Base-by-base conservation (phyloP, 2,797 vertebrate species). In the Coregonus suidteri region DNA sequence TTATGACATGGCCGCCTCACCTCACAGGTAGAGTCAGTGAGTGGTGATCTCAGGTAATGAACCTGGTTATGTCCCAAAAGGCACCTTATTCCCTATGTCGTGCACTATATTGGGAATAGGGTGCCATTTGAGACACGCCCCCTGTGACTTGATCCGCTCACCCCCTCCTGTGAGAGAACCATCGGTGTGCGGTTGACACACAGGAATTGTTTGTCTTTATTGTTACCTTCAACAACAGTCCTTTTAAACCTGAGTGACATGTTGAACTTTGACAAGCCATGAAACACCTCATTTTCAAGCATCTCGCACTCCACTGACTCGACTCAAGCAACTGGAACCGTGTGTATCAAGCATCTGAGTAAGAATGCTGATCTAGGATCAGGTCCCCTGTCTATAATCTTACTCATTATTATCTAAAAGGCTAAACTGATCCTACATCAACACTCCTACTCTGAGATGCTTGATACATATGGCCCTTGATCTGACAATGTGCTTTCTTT, bases 121-220 rank as follows among this genome's bases (percentile, higher is more conserved):
- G 41, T 47, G 41, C 41, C 41, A 47, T 47, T 47, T 64, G 81
- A 82, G 79, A 79, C 78, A 78, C 34, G 20, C 20, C 20, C 20
- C 20, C 20, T 20, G 20, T 20, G 20, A 20, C 20, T 20, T 20
- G 20, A 20, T 20, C 20, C 20, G 20, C 20, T 20, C 20, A 20
- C 20, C 34, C 34, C 34, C 34, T 35, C 41, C 7, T 7, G 41
- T 41, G 1, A 41, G 41, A 41, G 7, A 41, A 41, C 9, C 41
- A 11, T 47, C 7, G 4, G 70, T 54, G 53, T 4, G 18, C 83
- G 81, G 85, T 80, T 79, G 84, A 66, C 52, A 7, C 9, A 86
- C 84, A 90, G 77, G 20, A 53, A 74, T 71, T 81, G 88, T 86
- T 73, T 84, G 35, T 72, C 25, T 67, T 67, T 66, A 76, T 78